Conservation (phyloP, 1,140 invertebrate species). For the Polyergus mexicanus region DNA sequence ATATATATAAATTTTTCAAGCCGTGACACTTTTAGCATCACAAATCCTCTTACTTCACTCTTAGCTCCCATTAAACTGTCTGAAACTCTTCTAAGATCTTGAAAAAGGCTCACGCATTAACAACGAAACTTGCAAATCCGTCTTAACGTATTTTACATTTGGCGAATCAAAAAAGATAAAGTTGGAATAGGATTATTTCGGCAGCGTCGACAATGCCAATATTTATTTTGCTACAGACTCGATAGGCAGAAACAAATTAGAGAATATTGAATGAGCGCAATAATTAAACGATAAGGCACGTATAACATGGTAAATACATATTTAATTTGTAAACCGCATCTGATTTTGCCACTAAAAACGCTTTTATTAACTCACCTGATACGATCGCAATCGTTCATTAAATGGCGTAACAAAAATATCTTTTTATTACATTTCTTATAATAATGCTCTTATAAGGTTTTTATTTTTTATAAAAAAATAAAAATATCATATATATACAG, state of each 20-base stretch:
- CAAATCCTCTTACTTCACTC: too few relatives aligned
- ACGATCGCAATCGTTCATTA: neutral
- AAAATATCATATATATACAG: neutral
- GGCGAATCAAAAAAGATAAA: conserved; percentile 13
- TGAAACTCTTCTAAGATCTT: neutral
- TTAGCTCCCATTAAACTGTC: too few relatives aligned
- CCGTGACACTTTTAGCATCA: neutral
- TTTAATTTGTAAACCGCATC: conserved; percentile 15
- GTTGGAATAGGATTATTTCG: conserved; percentile 42
- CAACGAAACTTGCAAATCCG: neutral
- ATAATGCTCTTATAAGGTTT: neutral
- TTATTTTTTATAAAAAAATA: neutral
- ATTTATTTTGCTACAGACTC: conserved; percentile 36
- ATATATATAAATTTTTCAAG: neutral
- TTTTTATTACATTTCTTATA: neutral
- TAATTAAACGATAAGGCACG: conserved; percentile 43
- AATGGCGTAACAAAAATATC: neutral
- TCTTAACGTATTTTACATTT: conserved; percentile 18
- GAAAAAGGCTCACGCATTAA: conserved; percentile 14
- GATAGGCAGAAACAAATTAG: conserved; percentile 35
- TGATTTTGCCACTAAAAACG: neutral
- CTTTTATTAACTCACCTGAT: conserved; percentile 6
- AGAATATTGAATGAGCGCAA: conserved; percentile 39
- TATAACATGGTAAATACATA: conserved; percentile 22
- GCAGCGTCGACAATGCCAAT: conserved; percentile 38